Conservation (phyloP, 2,888 invertebrate genomes). For the Volucella inflata region DNA sequence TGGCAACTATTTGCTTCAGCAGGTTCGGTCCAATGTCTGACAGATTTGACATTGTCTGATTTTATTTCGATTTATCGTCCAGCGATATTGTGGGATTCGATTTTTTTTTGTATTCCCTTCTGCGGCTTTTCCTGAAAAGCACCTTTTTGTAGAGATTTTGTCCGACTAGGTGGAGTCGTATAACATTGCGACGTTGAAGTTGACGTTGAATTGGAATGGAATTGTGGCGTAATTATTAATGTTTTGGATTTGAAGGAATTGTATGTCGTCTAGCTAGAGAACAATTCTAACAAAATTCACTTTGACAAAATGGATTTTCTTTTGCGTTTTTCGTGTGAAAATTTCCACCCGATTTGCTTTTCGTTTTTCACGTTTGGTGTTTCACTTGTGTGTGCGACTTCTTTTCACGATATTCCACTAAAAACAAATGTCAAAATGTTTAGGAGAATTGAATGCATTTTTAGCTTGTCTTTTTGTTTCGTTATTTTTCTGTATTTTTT, state of each 20-base stretch:
- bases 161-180: constrained; percentile 40
- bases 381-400: constrained; percentile 20
- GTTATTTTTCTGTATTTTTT: constrained; percentile 17
- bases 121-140: neutral
- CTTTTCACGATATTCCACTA: constrained; percentile 65
- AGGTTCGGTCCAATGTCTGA: constrained; percentile 75
- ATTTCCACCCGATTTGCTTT: constrained; percentile 37
- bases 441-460: constrained; percentile 71
- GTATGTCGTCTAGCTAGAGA: neutral
- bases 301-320: constrained; percentile 28
- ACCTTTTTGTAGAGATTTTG: neutral
- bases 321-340: neutral
- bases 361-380: constrained; percentile 10
- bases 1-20: constrained; percentile 68
- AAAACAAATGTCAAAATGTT: constrained; percentile 73
- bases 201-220: neutral
- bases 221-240: neutral
- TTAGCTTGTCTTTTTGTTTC: constrained; percentile 24
- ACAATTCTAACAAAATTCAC: constrained; percentile 4
- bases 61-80: constrained; percentile 41
- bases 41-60: constrained; percentile 63
- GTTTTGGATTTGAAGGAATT: neutral
- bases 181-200: constrained; percentile 5
- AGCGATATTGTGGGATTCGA: neutral
- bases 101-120: neutral